Percentiles rank a stretch among this genome's conserved stretches.
Conservation (phyloP, 1,140 invertebrate genomes). For the Sycophaga agraensis region DNA sequence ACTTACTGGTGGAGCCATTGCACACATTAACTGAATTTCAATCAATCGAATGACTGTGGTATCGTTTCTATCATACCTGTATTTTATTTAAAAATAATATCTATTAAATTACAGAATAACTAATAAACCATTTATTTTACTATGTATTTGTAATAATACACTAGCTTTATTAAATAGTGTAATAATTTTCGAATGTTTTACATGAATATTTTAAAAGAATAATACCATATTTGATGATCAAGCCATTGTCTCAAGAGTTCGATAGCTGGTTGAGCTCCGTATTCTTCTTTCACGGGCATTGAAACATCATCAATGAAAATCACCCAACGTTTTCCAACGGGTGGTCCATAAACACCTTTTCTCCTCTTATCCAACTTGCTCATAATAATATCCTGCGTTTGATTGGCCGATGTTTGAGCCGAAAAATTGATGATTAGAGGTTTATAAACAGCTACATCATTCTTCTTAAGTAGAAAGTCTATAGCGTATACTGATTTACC, state of each 20-base stretch:
- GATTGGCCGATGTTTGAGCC: constrained; percentile 89
- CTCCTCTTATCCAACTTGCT: constrained; percentile 89
- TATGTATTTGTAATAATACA: too few species aligned
- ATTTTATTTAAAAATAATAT: constrained; percentile 8
- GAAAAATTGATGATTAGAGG: constrained; percentile 90
- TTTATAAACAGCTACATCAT: constrained; percentile 79
- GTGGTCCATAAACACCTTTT: constrained; percentile 93
- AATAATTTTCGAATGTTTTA: too few species aligned
- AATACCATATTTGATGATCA: constrained; percentile 82
- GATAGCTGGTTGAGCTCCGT: constrained; percentile 90
- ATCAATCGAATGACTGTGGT: constrained; percentile 80
- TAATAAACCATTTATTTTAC: too few species aligned
- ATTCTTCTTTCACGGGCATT: constrained; percentile 84
- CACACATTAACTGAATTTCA: constrained; percentile 84
- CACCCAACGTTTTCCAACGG: constrained; percentile 82
- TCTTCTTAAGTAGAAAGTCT: constrained; percentile 82
- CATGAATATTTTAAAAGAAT: background rate
- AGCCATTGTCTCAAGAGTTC: constrained; percentile 88
- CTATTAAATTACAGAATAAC: too few species aligned
- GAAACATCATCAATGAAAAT: constrained; percentile 94
- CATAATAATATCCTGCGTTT: constrained; percentile 95
- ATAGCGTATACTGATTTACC: constrained; percentile 86
- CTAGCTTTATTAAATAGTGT: too few species aligned
- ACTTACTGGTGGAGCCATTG: constrained; percentile 81
- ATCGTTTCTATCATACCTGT: constrained; percentile 89